These are phyloP conservation scores for Stomorhina lunata DNA, from an alignment of 2,888 invertebrate species.

Conservation along the genomic window DNA sequence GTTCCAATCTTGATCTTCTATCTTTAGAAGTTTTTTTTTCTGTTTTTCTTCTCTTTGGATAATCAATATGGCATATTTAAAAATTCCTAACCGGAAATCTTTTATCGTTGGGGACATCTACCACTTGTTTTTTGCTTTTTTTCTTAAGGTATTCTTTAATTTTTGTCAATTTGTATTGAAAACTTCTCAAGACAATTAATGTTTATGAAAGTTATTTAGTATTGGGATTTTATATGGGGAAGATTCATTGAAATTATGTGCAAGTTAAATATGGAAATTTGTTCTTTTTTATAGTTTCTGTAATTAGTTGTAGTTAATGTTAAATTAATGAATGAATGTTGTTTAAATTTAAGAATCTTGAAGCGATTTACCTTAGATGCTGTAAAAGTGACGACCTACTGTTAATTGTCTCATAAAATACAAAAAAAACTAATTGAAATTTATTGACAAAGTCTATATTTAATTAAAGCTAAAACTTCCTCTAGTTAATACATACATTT, in stretches of 20 bases:
- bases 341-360: no score
- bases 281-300: constrained; percentile 16
- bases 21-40: constrained; percentile 4
- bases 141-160: background rate
- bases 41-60: background rate
- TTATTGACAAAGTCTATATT: no score
- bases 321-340: constrained; percentile 70
- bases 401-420: no score
- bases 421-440: no score
- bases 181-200: constrained; percentile 26
- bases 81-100: constrained; percentile 50
- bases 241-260: constrained; percentile 23
- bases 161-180: constrained; percentile 14
- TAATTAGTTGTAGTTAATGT: constrained; percentile 12
- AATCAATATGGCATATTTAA: constrained; percentile 49
- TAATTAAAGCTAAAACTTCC: no score
- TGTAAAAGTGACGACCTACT: no score
- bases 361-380: no score
- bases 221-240: background rate
- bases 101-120: constrained; percentile 53
- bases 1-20: constrained; percentile 48
- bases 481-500: no score
- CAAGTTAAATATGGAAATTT: constrained; percentile 30
- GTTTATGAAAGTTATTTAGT: background rate
- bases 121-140: constrained; percentile 31